phyloP scores from a whole-genome alignment of 2,888 invertebrate species.

The Beris chalybata region DNA sequence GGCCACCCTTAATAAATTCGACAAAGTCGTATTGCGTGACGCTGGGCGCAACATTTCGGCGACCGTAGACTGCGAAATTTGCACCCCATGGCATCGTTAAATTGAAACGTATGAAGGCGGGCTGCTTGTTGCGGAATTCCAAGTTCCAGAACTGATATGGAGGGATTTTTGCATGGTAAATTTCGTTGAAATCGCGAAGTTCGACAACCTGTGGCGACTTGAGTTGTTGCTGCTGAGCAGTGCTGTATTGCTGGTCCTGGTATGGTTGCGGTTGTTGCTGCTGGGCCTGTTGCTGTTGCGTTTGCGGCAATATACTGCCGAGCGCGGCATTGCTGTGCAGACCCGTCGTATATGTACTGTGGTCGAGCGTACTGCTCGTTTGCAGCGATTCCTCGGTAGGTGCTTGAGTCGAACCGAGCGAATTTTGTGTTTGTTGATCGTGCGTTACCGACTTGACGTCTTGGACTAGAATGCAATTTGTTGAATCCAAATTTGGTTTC shows the following conservation, averaged over 20 bases:
- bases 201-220: slow-evolving; percentile 78
- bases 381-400: slow-evolving; percentile 78
- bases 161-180: slow-evolving; percentile 81
- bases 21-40: slow-evolving; percentile 97
- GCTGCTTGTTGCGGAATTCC: slow-evolving; percentile 88
- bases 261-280: slow-evolving; percentile 50
- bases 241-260: slow-evolving; percentile 56
- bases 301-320: slow-evolving; percentile 51
- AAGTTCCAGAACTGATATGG: slow-evolving; percentile 94
- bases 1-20: slow-evolving; percentile 86
- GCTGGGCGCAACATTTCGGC: slow-evolving; percentile 92
- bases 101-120: slow-evolving; percentile 84
- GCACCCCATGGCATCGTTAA: slow-evolving; percentile 90
- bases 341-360: slow-evolving; percentile 61
- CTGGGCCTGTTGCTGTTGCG: slow-evolving; percentile 52
- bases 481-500: slow-evolving; percentile 84
- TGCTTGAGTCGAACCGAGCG: slow-evolving; percentile 65
- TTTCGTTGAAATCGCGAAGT: slow-evolving; percentile 80
- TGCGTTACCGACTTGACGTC: slow-evolving; percentile 75
- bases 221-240: slow-evolving; percentile 69
- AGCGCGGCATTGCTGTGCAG: slow-evolving; percentile 20
- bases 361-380: slow-evolving; percentile 71
- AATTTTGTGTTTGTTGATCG: slow-evolving; percentile 80
- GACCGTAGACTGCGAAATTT: slow-evolving; percentile 93
- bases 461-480: slow-evolving; percentile 88